Conservation (phyloP, 2,888 invertebrate species). For the Hydriomena furcata region DNA sequence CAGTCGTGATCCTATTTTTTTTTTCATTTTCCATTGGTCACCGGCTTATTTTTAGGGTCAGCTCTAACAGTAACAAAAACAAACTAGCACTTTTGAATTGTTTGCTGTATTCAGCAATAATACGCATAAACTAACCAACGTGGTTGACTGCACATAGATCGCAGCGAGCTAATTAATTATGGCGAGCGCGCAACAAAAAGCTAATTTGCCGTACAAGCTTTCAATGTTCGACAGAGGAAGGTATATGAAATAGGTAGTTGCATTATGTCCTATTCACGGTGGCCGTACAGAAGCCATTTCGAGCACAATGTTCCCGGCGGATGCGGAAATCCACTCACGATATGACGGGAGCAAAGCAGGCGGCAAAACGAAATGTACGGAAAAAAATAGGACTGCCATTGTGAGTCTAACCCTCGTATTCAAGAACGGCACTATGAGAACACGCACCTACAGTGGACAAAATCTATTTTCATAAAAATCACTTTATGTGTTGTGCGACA, state of each 20-base stretch:
- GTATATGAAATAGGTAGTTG: constrained; percentile 47
- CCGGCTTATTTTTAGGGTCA: too few species aligned
- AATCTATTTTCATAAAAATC: too few species aligned
- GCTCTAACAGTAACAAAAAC: too few species aligned
- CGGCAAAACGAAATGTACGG: constrained; percentile 51
- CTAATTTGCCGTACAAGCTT: constrained; percentile 37
- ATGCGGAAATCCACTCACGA: constrained; percentile 68
- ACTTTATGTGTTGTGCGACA: too few species aligned
- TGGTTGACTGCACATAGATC: neutral
- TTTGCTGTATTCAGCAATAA: neutral
- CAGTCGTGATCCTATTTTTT: too few species aligned
- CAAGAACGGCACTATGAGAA: neutral
- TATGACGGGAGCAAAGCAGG: constrained; percentile 52
- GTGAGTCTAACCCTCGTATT: too few species aligned
- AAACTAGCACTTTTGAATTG: too few species aligned
- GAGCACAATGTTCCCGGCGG: constrained; percentile 56
- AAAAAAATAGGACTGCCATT: constrained; percentile 12
- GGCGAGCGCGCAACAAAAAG: constrained; percentile 32
- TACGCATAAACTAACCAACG: neutral
- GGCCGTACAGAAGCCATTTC: constrained; percentile 50
- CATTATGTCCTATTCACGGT: constrained; percentile 54
- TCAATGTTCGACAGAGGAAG: constrained; percentile 42
- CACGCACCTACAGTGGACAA: neutral
- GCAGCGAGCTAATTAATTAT: constrained; percentile 13
- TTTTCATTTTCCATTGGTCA: too few species aligned